Evolutionary conservation across 2,797 vertebrate genomes (phyloP).

Genomic region (Galago senegalensis): DNA sequence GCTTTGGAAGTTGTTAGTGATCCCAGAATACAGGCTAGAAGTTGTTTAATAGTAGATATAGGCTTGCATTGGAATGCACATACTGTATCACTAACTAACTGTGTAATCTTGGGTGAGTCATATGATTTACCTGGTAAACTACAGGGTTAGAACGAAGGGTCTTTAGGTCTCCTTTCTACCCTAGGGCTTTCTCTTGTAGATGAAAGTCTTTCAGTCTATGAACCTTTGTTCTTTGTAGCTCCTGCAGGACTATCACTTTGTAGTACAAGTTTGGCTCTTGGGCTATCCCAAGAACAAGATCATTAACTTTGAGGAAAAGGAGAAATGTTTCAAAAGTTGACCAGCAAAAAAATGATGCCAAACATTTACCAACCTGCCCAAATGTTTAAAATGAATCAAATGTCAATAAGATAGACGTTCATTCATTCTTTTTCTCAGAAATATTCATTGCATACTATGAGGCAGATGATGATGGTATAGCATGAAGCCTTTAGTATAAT

Average conservation of each 20-base stretch:
- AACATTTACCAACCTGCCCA: not conserved
- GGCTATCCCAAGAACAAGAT: not conserved
- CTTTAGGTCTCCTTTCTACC: not conserved
- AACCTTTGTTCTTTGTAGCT: not conserved
- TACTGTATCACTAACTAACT: not conserved
- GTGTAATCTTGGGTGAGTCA: not conserved
- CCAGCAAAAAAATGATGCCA: constrained; percentile 2
- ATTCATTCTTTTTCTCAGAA: not conserved
- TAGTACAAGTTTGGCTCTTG: not conserved
- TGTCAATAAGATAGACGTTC: not conserved
- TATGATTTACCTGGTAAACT: not conserved
- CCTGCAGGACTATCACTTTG: not conserved
- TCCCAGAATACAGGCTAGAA: not conserved
- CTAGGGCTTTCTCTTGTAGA: not conserved
- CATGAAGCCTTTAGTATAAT: not conserved
- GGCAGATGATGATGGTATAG: not conserved
- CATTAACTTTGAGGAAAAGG: constrained; percentile 43
- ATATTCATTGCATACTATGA: not conserved
- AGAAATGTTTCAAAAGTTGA: constrained; percentile 12
- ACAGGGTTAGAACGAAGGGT: not conserved
- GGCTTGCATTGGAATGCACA: not conserved
- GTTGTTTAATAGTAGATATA: not conserved
- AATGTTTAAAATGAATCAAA: not conserved
- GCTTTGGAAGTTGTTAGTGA: not conserved
- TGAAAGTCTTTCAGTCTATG: not conserved